A percentile compares a stretch with the other conserved stretches of the same genome.
Evolutionary conservation across 2,113 vertebrate species (phyloP).

Genomic region (Macaca mulatta): DNA sequence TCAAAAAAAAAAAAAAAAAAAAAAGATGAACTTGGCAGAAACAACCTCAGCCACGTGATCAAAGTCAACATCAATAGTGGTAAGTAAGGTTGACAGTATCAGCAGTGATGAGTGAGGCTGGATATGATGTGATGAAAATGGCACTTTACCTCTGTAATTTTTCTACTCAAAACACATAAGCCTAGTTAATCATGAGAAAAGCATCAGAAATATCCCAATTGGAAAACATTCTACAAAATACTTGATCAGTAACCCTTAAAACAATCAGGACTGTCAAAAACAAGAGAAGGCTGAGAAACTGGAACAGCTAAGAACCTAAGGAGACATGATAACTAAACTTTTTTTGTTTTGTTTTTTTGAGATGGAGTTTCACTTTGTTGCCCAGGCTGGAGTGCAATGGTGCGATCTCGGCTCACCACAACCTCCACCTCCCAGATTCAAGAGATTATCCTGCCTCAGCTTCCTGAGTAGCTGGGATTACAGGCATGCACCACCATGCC

Average conservation of each 20-base stretch:
- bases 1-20: no score
- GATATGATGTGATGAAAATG: neutral
- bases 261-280: neutral
- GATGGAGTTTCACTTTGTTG: no score
- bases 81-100: neutral
- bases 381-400: no score
- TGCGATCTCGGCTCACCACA: no score
- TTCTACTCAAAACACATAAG: neutral
- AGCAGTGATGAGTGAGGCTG: neutral
- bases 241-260: neutral
- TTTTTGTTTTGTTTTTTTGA: no score
- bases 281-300: neutral
- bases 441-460: no score
- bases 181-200: neutral
- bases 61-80: neutral
- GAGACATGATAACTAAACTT: neutral
- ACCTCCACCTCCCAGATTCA: no score
- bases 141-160: neutral
- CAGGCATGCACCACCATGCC: no score
- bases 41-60: neutral
- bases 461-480: no score
- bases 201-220: neutral
- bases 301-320: neutral
- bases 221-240: neutral
- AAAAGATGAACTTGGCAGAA: neutral